Conservation (phyloP, 2,113 vertebrate genomes). For the Lycocorax pyrrhopterus region DNA sequence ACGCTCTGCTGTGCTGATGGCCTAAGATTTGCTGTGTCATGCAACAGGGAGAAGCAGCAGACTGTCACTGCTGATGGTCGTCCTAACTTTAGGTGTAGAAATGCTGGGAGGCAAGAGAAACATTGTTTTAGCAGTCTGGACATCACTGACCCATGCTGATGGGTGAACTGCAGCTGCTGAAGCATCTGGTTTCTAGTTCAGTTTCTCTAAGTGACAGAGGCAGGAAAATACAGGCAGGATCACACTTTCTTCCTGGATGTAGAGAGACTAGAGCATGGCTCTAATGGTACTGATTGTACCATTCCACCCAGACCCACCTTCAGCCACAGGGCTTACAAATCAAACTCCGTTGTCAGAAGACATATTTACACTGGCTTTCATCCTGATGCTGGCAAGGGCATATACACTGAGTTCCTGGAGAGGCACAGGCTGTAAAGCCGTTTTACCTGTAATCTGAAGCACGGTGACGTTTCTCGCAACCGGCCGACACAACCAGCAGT, state of each 20-base stretch:
- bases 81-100: background rate
- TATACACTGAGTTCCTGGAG: background rate
- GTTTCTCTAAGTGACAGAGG: background rate
- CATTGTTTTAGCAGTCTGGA: background rate
- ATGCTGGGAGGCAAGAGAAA: background rate
- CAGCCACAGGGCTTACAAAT: background rate
- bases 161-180: background rate
- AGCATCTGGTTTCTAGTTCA: background rate
- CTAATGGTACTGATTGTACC: background rate
- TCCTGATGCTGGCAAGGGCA: background rate
- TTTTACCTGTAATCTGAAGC: constrained; percentile 71
- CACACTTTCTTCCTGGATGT: background rate
- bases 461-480: constrained; percentile 41
- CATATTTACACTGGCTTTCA: background rate
- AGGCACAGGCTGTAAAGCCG: background rate
- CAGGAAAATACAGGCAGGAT: background rate
- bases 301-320: background rate
- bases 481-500: constrained; percentile 64
- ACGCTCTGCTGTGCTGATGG: background rate
- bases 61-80: background rate
- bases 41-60: background rate
- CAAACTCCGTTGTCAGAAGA: background rate
- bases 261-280: background rate
- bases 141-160: background rate
- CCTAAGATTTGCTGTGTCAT: background rate